These are phyloP conservation scores for Tigriopus japonicus DNA, from an alignment of 1,140 invertebrate genomes.

Conservation along the genomic window DNA sequence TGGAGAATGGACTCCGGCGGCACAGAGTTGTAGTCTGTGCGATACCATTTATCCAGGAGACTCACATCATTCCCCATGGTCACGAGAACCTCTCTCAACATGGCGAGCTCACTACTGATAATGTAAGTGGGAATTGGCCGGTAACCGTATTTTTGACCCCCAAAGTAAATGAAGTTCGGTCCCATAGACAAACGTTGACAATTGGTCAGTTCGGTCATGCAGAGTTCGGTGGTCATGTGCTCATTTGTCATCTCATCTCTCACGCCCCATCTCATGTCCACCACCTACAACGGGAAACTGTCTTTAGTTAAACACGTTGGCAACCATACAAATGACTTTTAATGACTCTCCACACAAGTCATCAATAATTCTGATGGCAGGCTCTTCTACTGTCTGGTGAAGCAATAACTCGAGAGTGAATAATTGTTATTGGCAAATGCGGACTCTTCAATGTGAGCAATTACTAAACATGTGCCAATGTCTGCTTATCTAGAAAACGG, in stretches of 20 bases:
- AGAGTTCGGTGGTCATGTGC: conserved; percentile 95
- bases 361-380: no score
- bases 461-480: no score
- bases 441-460: no score
- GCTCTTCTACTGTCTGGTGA: no score
- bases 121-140: conserved; percentile 90
- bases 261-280: conserved; percentile 96
- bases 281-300: conserved; percentile 42
- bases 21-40: conserved; percentile 74
- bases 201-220: conserved; percentile 94
- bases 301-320: not conserved
- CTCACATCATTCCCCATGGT: conserved; percentile 57
- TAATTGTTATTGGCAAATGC: no score
- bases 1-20: conserved; percentile 33
- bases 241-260: conserved; percentile 92
- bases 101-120: conserved; percentile 66
- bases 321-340: no score
- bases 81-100: conserved; percentile 61
- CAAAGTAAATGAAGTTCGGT: conserved; percentile 91
- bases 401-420: no score
- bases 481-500: no score
- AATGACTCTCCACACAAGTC: no score
- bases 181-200: conserved; percentile 93
- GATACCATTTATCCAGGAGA: conserved; percentile 82
- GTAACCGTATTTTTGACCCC: conserved; percentile 96